phyloP scores from a whole-genome alignment of 1,140 invertebrate species.

The Drosophila sturtevanti region DNA sequence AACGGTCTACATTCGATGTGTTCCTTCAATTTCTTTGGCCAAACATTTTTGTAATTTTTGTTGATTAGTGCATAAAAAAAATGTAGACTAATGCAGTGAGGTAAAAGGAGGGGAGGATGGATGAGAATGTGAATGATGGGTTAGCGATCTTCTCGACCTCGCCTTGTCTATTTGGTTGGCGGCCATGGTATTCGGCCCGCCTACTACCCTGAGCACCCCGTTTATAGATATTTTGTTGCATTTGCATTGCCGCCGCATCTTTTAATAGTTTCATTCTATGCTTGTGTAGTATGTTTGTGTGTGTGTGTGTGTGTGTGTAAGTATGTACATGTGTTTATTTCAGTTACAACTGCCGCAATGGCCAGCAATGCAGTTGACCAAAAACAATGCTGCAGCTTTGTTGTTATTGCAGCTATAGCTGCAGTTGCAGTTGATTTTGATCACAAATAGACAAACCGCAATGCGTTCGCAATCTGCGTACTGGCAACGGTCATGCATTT shows the following conservation, averaged over 20 bases:
- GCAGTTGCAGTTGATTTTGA: conserved; percentile 59
- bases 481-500: conserved; percentile 19
- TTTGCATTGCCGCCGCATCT: conserved; percentile 32
- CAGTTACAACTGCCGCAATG: conserved; percentile 26
- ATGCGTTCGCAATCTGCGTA: conserved; percentile 64
- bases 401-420: conserved; percentile 35
- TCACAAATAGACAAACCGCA: conserved; percentile 56
- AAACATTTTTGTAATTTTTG: neutral
- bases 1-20: neutral
- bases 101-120: neutral
- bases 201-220: conserved; percentile 14
- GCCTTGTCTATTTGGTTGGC: conserved; percentile 3
- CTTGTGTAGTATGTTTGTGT: no score
- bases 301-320: no score
- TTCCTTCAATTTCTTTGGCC: neutral
- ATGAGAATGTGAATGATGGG: no score
- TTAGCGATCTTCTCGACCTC: conserved; percentile 12
- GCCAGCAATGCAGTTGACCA: conserved; percentile 70
- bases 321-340: conserved; percentile 13
- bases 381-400: conserved; percentile 71
- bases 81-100: neutral
- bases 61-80: neutral
- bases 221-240: conserved; percentile 34
- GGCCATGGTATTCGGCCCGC: neutral
- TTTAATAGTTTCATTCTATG: conserved; percentile 39